Conservation (phyloP, 1,140 invertebrate species). For the Neuroterus valhalla region DNA sequence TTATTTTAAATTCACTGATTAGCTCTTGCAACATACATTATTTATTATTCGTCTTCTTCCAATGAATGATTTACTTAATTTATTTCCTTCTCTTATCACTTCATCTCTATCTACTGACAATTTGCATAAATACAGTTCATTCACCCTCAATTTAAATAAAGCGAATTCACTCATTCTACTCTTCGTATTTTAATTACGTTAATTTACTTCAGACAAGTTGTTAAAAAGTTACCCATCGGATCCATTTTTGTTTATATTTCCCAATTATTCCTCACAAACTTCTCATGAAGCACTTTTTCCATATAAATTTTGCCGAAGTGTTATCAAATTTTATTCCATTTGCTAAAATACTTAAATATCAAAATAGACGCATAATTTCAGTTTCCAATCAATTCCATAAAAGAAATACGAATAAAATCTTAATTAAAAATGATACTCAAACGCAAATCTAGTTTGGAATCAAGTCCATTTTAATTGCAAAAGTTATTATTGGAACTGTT, state of each 20-base stretch:
- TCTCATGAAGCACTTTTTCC: no score
- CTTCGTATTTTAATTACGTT: neutral
- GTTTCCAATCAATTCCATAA: neutral
- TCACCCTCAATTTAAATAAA: conserved; percentile 17
- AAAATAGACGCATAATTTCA: neutral
- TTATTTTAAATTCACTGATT: neutral
- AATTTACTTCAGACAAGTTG: neutral
- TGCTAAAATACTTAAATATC: neutral
- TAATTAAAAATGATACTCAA: conserved; percentile 15
- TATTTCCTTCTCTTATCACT: neutral
- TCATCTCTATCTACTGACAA: neutral
- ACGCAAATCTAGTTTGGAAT: conserved; percentile 2
- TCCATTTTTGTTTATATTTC: neutral
- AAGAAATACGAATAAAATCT: neutral
- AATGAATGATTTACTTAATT: no score
- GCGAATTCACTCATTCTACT: conserved; percentile 12
- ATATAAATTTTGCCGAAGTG: no score
- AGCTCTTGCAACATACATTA: neutral
- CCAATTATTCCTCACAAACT: neutral
- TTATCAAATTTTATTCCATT: no score
- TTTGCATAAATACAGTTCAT: conserved; percentile 3
- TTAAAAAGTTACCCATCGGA: neutral
- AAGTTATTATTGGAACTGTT: conserved; percentile 7
- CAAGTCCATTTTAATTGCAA: conserved; percentile 17
- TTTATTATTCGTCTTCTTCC: no score